Conservation (phyloP, 2,888 invertebrate species). For the Pandemis cinnamomeana region DNA sequence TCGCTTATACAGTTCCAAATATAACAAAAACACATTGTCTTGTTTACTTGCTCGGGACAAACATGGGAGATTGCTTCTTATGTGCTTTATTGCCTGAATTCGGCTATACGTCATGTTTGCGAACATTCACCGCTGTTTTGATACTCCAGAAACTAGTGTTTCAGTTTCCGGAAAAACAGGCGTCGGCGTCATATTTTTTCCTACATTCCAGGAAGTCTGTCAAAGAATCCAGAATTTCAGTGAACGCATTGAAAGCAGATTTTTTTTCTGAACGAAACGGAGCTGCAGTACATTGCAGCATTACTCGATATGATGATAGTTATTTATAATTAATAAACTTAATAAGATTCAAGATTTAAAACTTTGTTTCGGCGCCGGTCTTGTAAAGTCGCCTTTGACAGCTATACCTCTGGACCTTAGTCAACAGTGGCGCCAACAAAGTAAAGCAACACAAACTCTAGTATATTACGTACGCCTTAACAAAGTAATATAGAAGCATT, state of each 20-base stretch:
- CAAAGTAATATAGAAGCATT: background rate
- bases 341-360: too few relatives aligned
- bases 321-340: too few relatives aligned
- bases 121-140: slow-evolving; percentile 17
- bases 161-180: slow-evolving; percentile 24
- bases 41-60: slow-evolving; percentile 25
- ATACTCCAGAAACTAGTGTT: slow-evolving; percentile 23
- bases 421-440: too few relatives aligned
- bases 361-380: too few relatives aligned
- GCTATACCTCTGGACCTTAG: too few relatives aligned
- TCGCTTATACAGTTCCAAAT: slow-evolving; percentile 17
- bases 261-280: too few relatives aligned
- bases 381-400: too few relatives aligned
- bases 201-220: too few relatives aligned
- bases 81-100: slow-evolving; percentile 26
- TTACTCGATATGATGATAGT: too few relatives aligned
- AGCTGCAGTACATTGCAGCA: too few relatives aligned
- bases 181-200: background rate
- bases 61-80: slow-evolving; percentile 11
- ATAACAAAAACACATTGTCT: slow-evolving; percentile 32
- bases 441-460: background rate
- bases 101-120: slow-evolving; percentile 22
- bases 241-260: too few relatives aligned
- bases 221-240: too few relatives aligned
- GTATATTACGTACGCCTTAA: background rate